Percentiles rank a stretch among this genome's conserved stretches.
Conservation (phyloP, 2,113 vertebrate species). For the Perca schrenkii region DNA sequence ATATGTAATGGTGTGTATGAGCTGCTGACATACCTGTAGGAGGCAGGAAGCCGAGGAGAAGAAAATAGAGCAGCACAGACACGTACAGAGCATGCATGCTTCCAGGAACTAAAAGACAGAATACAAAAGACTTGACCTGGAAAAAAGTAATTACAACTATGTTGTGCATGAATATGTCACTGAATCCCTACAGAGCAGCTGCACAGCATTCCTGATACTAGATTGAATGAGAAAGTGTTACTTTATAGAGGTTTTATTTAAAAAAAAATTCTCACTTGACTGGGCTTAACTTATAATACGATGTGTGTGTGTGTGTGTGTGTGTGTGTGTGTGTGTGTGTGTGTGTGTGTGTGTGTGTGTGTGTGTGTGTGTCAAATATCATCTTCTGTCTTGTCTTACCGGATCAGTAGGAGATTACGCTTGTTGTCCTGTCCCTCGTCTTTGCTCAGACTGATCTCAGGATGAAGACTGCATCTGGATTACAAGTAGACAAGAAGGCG, state of each 20-base stretch:
- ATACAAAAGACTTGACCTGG: not conserved
- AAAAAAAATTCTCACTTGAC: too few species aligned
- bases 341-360: not conserved
- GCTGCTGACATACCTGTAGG: slow-evolving; percentile 40
- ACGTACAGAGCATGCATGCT: slow-evolving; percentile 23
- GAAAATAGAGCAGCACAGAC: slow-evolving; percentile 11
- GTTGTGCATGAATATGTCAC: too few species aligned
- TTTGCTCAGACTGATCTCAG: slow-evolving; percentile 31
- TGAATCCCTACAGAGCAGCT: too few species aligned
- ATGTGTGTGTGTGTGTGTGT: too few species aligned
- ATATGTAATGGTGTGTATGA: not conserved
- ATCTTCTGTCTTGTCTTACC: slow-evolving; percentile 19
- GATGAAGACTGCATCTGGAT: not conserved
- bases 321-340: too few species aligned
- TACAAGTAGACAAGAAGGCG: not conserved
- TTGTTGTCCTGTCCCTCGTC: not conserved
- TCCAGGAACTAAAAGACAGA: slow-evolving; percentile 2
- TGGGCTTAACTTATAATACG: too few species aligned
- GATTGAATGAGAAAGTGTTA: too few species aligned
- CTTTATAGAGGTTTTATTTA: too few species aligned
- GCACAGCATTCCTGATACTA: too few species aligned
- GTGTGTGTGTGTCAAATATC: not conserved
- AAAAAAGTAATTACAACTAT: not conserved
- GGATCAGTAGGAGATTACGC: slow-evolving; percentile 12
- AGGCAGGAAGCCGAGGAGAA: slow-evolving; percentile 30